Conservation (phyloP, 2,888 invertebrate genomes). For the Cerceris rybyensis region DNA sequence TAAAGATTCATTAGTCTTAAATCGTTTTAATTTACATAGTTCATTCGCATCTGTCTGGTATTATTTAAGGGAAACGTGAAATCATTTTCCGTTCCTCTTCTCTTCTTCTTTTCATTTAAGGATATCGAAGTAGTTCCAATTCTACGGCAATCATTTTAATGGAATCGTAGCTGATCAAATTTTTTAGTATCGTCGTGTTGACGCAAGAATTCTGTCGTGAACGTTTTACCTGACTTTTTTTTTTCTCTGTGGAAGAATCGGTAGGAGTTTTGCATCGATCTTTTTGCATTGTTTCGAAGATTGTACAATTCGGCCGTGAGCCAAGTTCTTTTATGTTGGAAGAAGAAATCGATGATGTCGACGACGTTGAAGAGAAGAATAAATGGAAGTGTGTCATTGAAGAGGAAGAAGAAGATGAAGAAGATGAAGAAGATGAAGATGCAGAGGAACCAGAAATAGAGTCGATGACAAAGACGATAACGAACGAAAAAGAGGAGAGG, state of each 20-base stretch:
- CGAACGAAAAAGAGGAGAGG: background rate
- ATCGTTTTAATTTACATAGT: no score
- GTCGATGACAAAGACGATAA: background rate
- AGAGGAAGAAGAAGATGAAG: background rate
- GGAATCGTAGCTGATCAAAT: slow-evolving; percentile 33
- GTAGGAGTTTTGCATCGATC: slow-evolving; percentile 30
- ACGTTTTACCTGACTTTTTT: slow-evolving; percentile 21
- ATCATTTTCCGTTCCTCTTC: background rate
- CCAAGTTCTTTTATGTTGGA: slow-evolving; percentile 17
- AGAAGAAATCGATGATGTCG: background rate
- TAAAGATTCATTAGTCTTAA: no score
- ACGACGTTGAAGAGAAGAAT: background rate
- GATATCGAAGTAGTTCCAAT: slow-evolving; percentile 14
- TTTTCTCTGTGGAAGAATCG: slow-evolving; percentile 11
- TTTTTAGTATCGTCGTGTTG: slow-evolving; percentile 34
- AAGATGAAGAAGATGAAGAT: background rate
- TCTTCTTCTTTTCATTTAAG: background rate
- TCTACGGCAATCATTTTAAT: slow-evolving; percentile 21
- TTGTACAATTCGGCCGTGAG: slow-evolving; percentile 40
- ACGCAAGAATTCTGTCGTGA: slow-evolving; percentile 22
- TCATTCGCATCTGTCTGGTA: no score
- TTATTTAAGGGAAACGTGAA: background rate
- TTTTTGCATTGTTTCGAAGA: slow-evolving; percentile 32
- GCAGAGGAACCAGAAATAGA: background rate
- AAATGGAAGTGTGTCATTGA: background rate